Percentiles rank a stretch among this genome's conserved stretches.
Conservation (phyloP, 2,113 vertebrate species). For the Macquaria australasica region DNA sequence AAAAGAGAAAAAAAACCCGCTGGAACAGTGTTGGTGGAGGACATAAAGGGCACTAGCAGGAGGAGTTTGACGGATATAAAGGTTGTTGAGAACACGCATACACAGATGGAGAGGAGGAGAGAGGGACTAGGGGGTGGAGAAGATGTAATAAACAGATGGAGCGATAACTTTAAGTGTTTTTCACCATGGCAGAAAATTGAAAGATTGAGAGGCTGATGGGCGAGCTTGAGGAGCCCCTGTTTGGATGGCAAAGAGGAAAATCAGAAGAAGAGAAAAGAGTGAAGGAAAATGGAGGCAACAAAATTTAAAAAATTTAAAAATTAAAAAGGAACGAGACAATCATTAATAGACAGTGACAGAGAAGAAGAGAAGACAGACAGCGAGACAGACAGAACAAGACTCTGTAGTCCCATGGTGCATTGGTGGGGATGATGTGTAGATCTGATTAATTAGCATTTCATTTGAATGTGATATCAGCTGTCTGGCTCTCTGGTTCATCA, state of each 20-base stretch:
- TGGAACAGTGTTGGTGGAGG: constrained; percentile 7
- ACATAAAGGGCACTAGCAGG: constrained; percentile 33
- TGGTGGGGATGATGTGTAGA: constrained; percentile 29
- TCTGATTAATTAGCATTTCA: constrained; percentile 52
- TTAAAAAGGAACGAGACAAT: background rate
- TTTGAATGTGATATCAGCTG: constrained; percentile 50
- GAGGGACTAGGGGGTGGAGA: constrained; percentile 29
- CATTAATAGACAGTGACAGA: constrained; percentile 5
- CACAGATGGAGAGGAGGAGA: constrained; percentile 66
- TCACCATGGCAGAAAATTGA: constrained; percentile 66
- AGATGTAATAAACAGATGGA: constrained; percentile 71
- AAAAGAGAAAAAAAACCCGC: too few relatives aligned
- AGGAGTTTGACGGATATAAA: constrained; percentile 33
- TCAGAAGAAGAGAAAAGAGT: background rate
- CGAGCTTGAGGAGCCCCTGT: constrained; percentile 24
- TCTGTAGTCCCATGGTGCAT: constrained; percentile 26
- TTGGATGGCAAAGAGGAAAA: constrained; percentile 20
- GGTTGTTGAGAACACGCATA: constrained; percentile 54
- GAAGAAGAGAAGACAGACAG: constrained; percentile 24
- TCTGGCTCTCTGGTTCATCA: constrained; percentile 26
- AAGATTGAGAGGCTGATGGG: constrained; percentile 64
- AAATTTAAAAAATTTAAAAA: background rate
- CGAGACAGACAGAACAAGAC: constrained; percentile 19
- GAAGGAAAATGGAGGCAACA: background rate
- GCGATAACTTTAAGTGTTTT: constrained; percentile 76